Conservation (phyloP, 2,888 invertebrate species). For the Oscheius sp. region DNA sequence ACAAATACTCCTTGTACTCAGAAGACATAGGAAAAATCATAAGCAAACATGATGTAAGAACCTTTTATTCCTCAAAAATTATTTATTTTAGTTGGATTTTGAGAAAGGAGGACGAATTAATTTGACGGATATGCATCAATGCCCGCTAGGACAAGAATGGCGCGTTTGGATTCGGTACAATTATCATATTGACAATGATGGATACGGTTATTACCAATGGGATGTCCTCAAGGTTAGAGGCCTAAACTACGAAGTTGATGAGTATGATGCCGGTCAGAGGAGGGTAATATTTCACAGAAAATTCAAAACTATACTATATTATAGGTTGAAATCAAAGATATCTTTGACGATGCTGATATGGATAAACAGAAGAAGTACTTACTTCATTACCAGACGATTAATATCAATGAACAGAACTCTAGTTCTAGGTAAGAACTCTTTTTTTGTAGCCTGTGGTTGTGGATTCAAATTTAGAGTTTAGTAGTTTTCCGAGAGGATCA, state of each 20-base stretch:
- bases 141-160: neutral
- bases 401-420: too few species aligned
- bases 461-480: too few species aligned
- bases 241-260: neutral
- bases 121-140: neutral
- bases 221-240: neutral
- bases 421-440: too few species aligned
- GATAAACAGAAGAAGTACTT: slow-evolving; percentile 9
- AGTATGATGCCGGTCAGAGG: neutral
- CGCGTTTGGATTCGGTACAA: slow-evolving; percentile 1
- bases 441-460: too few species aligned
- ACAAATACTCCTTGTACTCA: too few species aligned
- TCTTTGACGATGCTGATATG: slow-evolving; percentile 5
- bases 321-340: too few species aligned
- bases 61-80: too few species aligned
- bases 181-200: neutral
- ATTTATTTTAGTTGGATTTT: neutral
- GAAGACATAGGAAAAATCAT: too few species aligned
- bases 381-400: too few species aligned
- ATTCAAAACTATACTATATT: neutral
- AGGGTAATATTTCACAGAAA: neutral
- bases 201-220: neutral
- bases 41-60: too few species aligned
- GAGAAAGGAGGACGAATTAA: neutral
- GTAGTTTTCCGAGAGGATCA: too few species aligned